These are phyloP conservation scores for Halcyon badia DNA, from an alignment of 2,797 vertebrate genomes.

Conservation along the genomic window DNA sequence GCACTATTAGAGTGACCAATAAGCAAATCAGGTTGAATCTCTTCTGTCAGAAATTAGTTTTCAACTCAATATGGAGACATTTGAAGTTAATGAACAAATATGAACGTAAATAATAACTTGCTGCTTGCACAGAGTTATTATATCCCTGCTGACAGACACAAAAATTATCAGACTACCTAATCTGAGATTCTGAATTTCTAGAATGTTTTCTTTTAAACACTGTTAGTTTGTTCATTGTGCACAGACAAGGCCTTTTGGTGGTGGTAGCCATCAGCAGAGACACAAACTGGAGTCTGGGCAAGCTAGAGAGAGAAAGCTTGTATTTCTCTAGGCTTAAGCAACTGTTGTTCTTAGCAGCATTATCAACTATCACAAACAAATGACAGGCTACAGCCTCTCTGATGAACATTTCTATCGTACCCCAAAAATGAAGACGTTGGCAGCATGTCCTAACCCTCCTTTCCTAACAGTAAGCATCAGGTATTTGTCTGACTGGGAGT, in stretches of 20 bases:
- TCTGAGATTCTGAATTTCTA: not conserved
- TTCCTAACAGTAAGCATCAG: not conserved
- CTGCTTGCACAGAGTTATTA: not conserved
- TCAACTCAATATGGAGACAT: not conserved
- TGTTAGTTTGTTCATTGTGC: too few species aligned
- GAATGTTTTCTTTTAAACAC: not conserved
- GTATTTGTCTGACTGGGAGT: not conserved
- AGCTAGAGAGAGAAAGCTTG: not conserved
- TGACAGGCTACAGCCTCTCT: not conserved
- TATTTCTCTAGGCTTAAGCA: not conserved
- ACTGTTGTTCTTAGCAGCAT: not conserved
- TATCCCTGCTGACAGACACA: not conserved
- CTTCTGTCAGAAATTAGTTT: not conserved
- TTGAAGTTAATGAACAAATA: not conserved
- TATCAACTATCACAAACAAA: not conserved
- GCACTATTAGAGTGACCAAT: not conserved
- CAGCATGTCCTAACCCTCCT: not conserved
- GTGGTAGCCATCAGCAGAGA: not conserved
- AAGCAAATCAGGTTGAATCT: not conserved
- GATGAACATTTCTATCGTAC: not conserved
- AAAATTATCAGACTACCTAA: not conserved
- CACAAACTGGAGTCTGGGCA: not conserved
- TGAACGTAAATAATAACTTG: not conserved
- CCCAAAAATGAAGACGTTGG: not conserved
- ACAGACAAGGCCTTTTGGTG: not conserved